phyloP scores from a whole-genome alignment of 1,140 invertebrate species.

The Chelonus insularis region DNA sequence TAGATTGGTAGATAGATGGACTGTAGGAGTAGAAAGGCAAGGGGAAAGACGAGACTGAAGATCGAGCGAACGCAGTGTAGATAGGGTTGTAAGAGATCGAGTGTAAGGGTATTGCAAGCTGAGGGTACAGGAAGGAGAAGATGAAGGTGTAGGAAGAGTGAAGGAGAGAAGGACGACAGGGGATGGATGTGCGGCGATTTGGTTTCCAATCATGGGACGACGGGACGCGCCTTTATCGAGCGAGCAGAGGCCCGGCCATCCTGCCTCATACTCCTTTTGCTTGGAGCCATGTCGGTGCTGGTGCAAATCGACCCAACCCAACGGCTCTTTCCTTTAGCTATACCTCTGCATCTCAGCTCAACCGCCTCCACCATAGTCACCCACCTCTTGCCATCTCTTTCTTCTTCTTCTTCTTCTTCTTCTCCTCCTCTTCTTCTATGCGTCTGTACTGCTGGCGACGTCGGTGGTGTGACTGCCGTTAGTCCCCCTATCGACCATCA shows the following conservation, averaged over 20 bases:
- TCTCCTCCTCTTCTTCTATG: background rate
- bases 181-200: conserved; percentile 61
- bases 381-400: conserved; percentile 28
- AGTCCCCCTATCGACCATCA: conserved; percentile 3
- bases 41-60: background rate
- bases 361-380: conserved; percentile 29
- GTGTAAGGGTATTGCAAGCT: conserved; percentile 30
- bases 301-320: conserved; percentile 40
- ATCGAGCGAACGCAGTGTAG: conserved; percentile 3
- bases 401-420: background rate
- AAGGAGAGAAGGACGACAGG: conserved; percentile 32
- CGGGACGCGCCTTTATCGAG: conserved; percentile 61
- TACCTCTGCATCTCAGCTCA: conserved; percentile 20
- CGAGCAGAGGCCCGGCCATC: conserved; percentile 56
- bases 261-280: conserved; percentile 47
- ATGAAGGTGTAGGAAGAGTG: conserved; percentile 15
- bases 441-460: conserved; percentile 13
- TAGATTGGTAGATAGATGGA: conserved; percentile 37
- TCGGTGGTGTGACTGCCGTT: conserved; percentile 6
- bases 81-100: conserved; percentile 27
- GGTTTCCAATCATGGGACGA: conserved; percentile 62
- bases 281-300: conserved; percentile 41
- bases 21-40: conserved; percentile 10
- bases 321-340: conserved; percentile 26
- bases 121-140: conserved; percentile 27